phyloP scores from a whole-genome alignment of 2,113 vertebrate species.

The Eolophus roseicapilla region DNA sequence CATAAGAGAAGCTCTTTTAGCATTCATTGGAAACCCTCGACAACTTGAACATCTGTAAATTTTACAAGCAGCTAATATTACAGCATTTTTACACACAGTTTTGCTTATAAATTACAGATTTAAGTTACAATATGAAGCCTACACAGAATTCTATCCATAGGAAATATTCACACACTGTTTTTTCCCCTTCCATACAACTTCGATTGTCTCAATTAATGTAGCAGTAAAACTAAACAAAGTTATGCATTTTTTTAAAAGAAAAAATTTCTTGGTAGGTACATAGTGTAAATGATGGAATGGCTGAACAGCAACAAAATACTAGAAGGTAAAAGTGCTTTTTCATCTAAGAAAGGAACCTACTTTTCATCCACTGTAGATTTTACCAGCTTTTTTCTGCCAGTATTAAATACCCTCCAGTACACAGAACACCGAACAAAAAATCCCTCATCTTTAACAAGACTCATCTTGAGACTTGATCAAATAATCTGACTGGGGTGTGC shows the following conservation, averaged over 20 bases:
- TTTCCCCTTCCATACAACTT: slow-evolving; percentile 34
- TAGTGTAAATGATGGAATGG: background rate
- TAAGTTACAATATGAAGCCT: slow-evolving; percentile 73
- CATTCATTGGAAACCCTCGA: slow-evolving; percentile 80
- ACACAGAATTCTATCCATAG: slow-evolving; percentile 72
- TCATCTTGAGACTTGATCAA: slow-evolving; percentile 27
- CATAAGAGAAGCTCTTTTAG: slow-evolving; percentile 84
- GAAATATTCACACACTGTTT: slow-evolving; percentile 75
- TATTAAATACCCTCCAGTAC: background rate
- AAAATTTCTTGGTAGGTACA: slow-evolving; percentile 30
- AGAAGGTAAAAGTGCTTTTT: background rate
- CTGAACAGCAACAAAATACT: slow-evolving; percentile 9
- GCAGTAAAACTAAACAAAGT: slow-evolving; percentile 32
- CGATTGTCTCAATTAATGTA: slow-evolving; percentile 60
- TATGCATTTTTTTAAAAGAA: slow-evolving; percentile 21
- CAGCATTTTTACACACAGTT: slow-evolving; percentile 82
- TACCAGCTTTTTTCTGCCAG: background rate
- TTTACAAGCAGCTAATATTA: slow-evolving; percentile 90
- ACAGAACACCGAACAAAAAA: background rate
- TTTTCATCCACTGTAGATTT: slow-evolving; percentile 19
- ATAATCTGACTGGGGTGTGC: background rate
- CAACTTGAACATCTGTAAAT: slow-evolving; percentile 75
- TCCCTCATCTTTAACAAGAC: slow-evolving; percentile 23
- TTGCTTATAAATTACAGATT: slow-evolving; percentile 75
- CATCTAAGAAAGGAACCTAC: background rate